Percentiles rank a stretch among this genome's conserved stretches.
Conservation (phyloP, 2,888 invertebrate species). For the Alloscopus bannaensis region DNA sequence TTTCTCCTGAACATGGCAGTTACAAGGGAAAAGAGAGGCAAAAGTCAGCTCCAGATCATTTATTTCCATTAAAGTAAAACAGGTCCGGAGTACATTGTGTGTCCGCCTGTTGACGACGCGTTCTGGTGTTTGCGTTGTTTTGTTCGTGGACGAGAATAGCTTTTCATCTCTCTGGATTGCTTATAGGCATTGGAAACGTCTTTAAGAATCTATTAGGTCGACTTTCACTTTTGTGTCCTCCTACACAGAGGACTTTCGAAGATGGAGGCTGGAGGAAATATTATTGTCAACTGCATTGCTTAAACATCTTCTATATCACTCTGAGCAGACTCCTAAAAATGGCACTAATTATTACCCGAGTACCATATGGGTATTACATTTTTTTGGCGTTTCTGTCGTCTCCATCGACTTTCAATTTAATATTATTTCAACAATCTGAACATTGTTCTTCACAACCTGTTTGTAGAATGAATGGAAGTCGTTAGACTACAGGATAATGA, state of each 20-base stretch:
- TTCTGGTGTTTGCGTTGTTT: slow-evolving; percentile 2
- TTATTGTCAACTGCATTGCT: too few relatives aligned
- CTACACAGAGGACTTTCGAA: too few relatives aligned
- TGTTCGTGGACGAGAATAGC: slow-evolving; percentile 8
- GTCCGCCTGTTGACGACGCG: slow-evolving; percentile 27
- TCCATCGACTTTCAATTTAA: neutral
- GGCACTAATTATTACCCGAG: neutral
- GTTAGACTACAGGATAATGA: too few relatives aligned
- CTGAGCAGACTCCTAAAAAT: too few relatives aligned
- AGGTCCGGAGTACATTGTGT: slow-evolving; percentile 10
- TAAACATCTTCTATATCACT: too few relatives aligned
- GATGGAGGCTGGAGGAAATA: too few relatives aligned
- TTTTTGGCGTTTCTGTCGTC: neutral
- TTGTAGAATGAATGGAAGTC: too few relatives aligned
- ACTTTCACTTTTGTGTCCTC: too few relatives aligned
- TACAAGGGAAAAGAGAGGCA: slow-evolving; percentile 36
- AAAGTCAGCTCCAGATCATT: slow-evolving; percentile 56
- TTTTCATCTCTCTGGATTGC: slow-evolving; percentile 26
- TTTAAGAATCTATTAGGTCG: too few relatives aligned
- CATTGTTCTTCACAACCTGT: too few relatives aligned
- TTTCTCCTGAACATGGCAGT: slow-evolving; percentile 38
- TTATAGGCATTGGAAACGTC: slow-evolving; percentile 25
- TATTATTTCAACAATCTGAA: neutral
- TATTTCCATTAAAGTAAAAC: slow-evolving; percentile 53
- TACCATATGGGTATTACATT: neutral